Conservation (phyloP, 37 sponge, comb jelly and placozoan genomes). For the Halisarca cf. caerulea region DNA sequence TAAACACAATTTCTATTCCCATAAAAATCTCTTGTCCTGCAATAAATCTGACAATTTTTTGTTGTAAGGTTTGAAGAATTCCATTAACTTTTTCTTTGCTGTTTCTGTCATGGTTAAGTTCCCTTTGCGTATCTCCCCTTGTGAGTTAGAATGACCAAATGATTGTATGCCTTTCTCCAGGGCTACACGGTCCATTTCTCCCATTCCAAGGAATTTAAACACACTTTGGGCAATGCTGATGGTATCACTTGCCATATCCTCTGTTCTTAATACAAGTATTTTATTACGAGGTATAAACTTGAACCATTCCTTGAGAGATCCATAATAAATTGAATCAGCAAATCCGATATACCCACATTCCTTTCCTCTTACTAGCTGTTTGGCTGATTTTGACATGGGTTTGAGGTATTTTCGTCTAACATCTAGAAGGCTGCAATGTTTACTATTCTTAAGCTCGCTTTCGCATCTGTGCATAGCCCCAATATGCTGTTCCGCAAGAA, state of each 20-base stretch:
- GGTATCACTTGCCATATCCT: conserved; percentile 28
- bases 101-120: conserved; percentile 14
- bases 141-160: neutral
- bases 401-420: too few relatives aligned
- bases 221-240: neutral
- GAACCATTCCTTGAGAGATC: conserved; percentile 40
- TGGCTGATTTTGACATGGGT: neutral
- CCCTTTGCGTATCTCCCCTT: neutral
- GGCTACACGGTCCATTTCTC: neutral
- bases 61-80: conserved; percentile 48
- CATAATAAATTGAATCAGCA: neutral
- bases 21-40: conserved; percentile 32
- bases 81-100: conserved; percentile 4
- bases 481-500: too few relatives aligned
- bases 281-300: conserved; percentile 39
- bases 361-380: neutral
- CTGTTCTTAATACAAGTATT: conserved; percentile 49
- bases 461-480: too few relatives aligned
- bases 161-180: neutral
- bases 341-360: neutral
- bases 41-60: conserved; percentile 31
- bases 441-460: too few relatives aligned
- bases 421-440: too few relatives aligned
- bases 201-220: conserved; percentile 1
- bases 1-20: too few relatives aligned